A percentile compares a stretch with the other conserved stretches of the same genome.
Conservation (phyloP, 1,140 invertebrate genomes). For the Drosophila repletoides region DNA sequence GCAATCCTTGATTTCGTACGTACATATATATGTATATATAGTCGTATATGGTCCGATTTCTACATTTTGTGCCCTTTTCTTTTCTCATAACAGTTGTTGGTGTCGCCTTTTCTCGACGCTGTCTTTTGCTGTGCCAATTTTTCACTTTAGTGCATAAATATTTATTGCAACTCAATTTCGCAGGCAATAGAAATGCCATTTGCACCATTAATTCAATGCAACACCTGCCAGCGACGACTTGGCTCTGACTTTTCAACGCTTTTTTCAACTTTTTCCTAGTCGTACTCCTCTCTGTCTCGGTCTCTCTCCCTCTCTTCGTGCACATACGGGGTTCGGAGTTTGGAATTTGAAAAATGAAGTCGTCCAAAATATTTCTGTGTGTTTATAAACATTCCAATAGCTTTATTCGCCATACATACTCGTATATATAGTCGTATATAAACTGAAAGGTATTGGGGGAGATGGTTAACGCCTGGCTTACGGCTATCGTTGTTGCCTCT, state of each 20-base stretch:
- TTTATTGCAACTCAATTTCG: slow-evolving; percentile 80
- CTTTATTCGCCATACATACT: slow-evolving; percentile 52
- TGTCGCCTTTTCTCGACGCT: slow-evolving; percentile 24
- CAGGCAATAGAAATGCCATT: slow-evolving; percentile 80
- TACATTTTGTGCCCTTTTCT: slow-evolving; percentile 2
- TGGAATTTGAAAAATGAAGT: slow-evolving; percentile 78
- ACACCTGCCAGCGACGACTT: slow-evolving; percentile 77
- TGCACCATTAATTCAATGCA: slow-evolving; percentile 80
- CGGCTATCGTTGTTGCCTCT: slow-evolving; percentile 27
- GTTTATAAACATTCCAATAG: slow-evolving; percentile 74
- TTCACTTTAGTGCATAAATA: slow-evolving; percentile 80
- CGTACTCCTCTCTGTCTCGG: no score
- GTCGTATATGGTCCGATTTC: background rate
- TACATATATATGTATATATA: background rate
- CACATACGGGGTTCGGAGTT: slow-evolving; percentile 21
- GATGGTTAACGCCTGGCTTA: slow-evolving; percentile 30
- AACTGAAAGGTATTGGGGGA: slow-evolving; percentile 4
- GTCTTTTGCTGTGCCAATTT: slow-evolving; percentile 74
- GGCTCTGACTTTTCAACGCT: slow-evolving; percentile 49
- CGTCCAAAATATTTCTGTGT: slow-evolving; percentile 69
- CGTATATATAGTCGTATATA: background rate
- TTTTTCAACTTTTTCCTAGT: slow-evolving; percentile 29
- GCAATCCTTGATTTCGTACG: slow-evolving; percentile 57
- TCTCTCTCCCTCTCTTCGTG: background rate
- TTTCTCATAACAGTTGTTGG: background rate